Conservation (phyloP, 2,888 invertebrate species). For the Hoplodrina ambigua region DNA sequence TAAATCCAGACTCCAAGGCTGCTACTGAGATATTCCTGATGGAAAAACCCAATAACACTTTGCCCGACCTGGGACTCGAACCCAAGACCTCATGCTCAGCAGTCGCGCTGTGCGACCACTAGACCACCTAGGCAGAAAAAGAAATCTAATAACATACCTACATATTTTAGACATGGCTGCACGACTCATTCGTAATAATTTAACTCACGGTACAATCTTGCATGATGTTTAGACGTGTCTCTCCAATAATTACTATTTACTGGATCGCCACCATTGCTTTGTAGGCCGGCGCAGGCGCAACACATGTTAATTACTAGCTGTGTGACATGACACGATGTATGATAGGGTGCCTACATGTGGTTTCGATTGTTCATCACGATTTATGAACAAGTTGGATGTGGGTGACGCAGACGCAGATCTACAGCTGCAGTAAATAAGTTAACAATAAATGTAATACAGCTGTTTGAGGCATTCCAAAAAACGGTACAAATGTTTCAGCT, state of each 20-base stretch:
- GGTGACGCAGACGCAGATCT: background rate
- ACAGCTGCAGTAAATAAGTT: background rate
- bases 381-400: background rate
- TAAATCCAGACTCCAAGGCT: too few relatives aligned
- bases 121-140: too few relatives aligned
- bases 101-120: too few relatives aligned
- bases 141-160: too few relatives aligned
- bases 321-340: constrained; percentile 17
- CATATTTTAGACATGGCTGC: too few relatives aligned
- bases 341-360: constrained; percentile 8
- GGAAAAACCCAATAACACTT: too few relatives aligned
- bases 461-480: background rate
- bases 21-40: too few relatives aligned
- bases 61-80: too few relatives aligned
- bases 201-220: constrained; percentile 2
- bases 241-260: constrained; percentile 40
- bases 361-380: constrained; percentile 8
- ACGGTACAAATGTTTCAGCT: background rate
- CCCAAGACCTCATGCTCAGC: too few relatives aligned
- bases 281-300: constrained; percentile 12
- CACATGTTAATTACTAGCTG: constrained; percentile 41
- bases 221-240: background rate
- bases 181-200: too few relatives aligned
- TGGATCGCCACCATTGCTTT: constrained; percentile 24
- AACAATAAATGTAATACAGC: background rate